phyloP scores from a whole-genome alignment of 2,888 invertebrate species.

The Drosophila yooni region DNA sequence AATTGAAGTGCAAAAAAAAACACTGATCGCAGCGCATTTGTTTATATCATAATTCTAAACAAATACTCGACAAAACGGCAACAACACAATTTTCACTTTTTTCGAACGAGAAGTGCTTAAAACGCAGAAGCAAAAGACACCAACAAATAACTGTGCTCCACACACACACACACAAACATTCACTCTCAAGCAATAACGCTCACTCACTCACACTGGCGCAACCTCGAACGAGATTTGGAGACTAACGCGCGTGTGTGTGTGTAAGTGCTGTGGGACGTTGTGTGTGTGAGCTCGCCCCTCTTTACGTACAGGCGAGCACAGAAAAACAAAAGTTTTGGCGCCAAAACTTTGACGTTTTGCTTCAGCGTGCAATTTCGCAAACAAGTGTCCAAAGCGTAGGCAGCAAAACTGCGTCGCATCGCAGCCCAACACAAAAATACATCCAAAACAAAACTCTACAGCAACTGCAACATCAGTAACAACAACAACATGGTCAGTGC shows the following conservation, averaged over 20 bases:
- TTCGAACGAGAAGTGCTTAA: slow-evolving; percentile 45
- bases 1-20: slow-evolving; percentile 37
- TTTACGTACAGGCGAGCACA: slow-evolving; percentile 63
- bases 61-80: slow-evolving; percentile 53
- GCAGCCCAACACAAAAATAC: slow-evolving; percentile 44
- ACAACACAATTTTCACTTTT: slow-evolving; percentile 64
- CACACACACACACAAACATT: slow-evolving; percentile 15
- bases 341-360: slow-evolving; percentile 80
- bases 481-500: slow-evolving; percentile 71
- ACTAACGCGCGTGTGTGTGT: slow-evolving; percentile 36
- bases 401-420: slow-evolving; percentile 61
- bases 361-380: slow-evolving; percentile 57
- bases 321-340: slow-evolving; percentile 79
- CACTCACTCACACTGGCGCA: slow-evolving; percentile 28
- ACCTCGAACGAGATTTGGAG: slow-evolving; percentile 54
- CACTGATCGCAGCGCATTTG: slow-evolving; percentile 41
- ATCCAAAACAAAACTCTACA: slow-evolving; percentile 15
- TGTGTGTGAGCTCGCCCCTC: slow-evolving; percentile 44
- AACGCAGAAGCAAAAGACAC: slow-evolving; percentile 42
- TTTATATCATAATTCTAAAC: slow-evolving; percentile 72
- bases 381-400: slow-evolving; percentile 60
- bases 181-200: slow-evolving; percentile 36
- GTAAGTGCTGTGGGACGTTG: slow-evolving; percentile 9
- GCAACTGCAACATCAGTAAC: slow-evolving; percentile 29
- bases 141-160: slow-evolving; percentile 44